phyloP scores from a whole-genome alignment of 2,797 vertebrate genomes.

The Limosa lapponica region DNA sequence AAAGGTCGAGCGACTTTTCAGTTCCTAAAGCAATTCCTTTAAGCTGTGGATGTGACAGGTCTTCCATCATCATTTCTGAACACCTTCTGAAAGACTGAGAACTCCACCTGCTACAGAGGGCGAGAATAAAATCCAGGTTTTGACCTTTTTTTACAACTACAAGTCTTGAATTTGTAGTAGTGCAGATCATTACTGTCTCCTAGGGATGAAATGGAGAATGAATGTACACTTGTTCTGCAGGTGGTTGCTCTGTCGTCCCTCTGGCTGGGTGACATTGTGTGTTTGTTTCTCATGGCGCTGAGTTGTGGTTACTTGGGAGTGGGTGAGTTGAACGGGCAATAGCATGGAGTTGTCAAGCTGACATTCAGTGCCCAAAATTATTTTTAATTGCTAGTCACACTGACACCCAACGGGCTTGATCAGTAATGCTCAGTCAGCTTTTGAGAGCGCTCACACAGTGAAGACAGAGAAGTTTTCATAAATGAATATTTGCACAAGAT shows the following conservation, averaged over 20 bases:
- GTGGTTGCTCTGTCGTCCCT: not conserved
- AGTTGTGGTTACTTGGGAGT: not conserved
- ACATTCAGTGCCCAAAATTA: not conserved
- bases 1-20: constrained; percentile 24
- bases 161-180: not conserved
- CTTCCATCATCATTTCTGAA: not conserved
- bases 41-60: constrained; percentile 24
- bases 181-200: not conserved
- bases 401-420: not conserved
- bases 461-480: not conserved
- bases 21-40: constrained; percentile 41
- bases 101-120: not conserved
- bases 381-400: not conserved
- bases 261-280: not conserved
- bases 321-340: not conserved
- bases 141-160: not conserved
- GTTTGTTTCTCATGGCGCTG: not conserved
- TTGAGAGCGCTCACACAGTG: not conserved
- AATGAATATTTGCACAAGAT: not conserved
- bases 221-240: not conserved
- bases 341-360: not conserved
- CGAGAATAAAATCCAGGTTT: constrained; percentile 2
- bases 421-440: not conserved
- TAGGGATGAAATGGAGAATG: not conserved
- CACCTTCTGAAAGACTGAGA: not conserved